Evolutionary conservation across 2,113 vertebrate genomes (phyloP).

Genomic region (Burhinus oedicnemus): DNA sequence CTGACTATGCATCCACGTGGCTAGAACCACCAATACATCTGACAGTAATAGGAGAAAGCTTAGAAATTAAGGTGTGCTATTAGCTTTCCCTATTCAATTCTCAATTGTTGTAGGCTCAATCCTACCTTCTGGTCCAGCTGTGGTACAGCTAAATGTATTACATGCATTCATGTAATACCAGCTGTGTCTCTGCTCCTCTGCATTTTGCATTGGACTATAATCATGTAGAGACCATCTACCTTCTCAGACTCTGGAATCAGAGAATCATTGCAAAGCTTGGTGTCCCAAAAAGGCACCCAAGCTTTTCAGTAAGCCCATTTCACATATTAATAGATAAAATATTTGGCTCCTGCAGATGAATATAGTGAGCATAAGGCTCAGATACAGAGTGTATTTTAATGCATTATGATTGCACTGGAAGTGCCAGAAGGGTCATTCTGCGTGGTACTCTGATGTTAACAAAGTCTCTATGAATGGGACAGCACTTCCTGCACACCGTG

Average conservation of each 20-base stretch:
- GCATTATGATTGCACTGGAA: too few species aligned
- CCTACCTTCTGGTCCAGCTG: not conserved
- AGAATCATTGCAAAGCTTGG: not conserved
- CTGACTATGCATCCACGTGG: not conserved
- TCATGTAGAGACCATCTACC: fast-evolving
- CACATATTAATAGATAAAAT: not conserved
- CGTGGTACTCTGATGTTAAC: fast-evolving
- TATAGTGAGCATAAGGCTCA: not conserved
- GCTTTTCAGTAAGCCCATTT: not conserved
- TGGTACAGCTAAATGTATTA: not conserved
- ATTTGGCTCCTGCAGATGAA: not conserved
- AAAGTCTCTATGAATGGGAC: not conserved
- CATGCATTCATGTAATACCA: fast-evolving
- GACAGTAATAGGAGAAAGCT: not conserved
- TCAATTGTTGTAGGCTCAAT: not conserved
- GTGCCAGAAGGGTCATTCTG: not conserved
- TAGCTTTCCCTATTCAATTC: not conserved
- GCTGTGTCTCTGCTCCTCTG: not conserved
- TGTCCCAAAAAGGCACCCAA: not conserved
- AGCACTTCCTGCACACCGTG: fast-evolving
- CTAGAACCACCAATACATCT: not conserved
- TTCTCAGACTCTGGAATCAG: not conserved
- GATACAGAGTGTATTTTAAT: not conserved
- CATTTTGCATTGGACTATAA: not conserved
- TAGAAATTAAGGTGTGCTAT: not conserved